Base-by-base conservation (phyloP, 2,113 vertebrate species). In the Panthera uncia region DNA sequence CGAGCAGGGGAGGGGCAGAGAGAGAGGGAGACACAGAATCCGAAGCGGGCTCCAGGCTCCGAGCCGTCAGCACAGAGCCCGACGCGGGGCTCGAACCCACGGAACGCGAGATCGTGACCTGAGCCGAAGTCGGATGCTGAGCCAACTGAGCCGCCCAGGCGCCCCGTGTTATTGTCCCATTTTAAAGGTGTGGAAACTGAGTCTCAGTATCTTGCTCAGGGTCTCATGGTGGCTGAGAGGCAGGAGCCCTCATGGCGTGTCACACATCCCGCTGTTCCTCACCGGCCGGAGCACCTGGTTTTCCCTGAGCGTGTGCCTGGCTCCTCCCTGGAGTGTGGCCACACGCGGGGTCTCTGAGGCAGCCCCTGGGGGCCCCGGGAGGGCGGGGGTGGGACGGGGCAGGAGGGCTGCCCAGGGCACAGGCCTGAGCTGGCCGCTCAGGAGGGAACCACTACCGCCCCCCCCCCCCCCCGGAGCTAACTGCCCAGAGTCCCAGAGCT, bases 371-470 rank as follows among this genome's bases (percentile, higher is more conserved):
- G 36, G 29, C 25, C 41, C 84, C 61, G 33, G 66, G 36, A 19
- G 65, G 18, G 14, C 57, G 2, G 41, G 7, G n/a, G 16, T 25
- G 23, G 61, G 18, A 21, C 7, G 18, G 36, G 21, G 80, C 2
- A 21, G 69, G 31, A 48, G 21, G 36, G 12, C 14, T 57, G 65
- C 27, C 29, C 4, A 5, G 16, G 55, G 4, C 16, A 15, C 18
- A 61, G 55, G 81, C 52, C 27, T 5, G 4, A 25, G 52, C 52
- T 15, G 4, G 52, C 52, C 4, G 52, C 52, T 55, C 52, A 71
- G 55, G 73, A 92, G 68, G 83, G 57, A 98, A 94, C 94, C 83
- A 94, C 92, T 88, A 95, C 65, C 88, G 85, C 48, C 96, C 98
- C 61, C 41, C 7, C 41, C 6, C 41, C 41, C 41, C 7, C 41